Evolutionary conservation across 2,888 invertebrate genomes (phyloP), one percentile per base, ranked within the genome.

Genomic region (Odontomyia ornata): DNA sequence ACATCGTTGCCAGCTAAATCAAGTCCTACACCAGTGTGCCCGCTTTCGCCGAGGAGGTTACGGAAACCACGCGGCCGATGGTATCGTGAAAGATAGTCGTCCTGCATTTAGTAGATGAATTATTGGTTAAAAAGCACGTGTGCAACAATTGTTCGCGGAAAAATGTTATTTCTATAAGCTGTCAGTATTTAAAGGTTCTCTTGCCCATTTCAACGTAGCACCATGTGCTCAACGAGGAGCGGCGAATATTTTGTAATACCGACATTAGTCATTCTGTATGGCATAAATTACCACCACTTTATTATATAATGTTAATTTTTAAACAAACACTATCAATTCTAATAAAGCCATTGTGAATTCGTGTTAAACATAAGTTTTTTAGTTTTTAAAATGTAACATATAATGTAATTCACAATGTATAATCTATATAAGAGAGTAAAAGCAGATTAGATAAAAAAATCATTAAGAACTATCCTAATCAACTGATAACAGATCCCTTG

Each of bases 1-100:
- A 25, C 47, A 52, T 72, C 57, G 3, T 23, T 25, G 28, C n/a
- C 72, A n/a, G 15, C 21, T 4, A 72, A 72, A 30, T 52, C 56
- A 0, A 72, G 72, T n/a, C n/a, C 73, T 0, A 23, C 36, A 21
- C 7, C 23, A 13, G 43, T 23, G 36, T 57, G 57, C 23, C 77
- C 76, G 28, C 46, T 77, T 36, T 81, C 81, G n/a, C 80, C 81
- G 4, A 67, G 80, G 72, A 76, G 79, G 71, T 75, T 81, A 65
- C 67, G 81, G 27, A 80, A 81, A 75, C 81, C 81, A 13, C 75
- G 81, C 30, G 81, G 81, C 25, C 56, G 80, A 57, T 81, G 81
- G 81, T 81, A 81, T 78, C 80, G 81, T 28, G 81, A 81, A 76
- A 80, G 81, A 79, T 81, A 81, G 79, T 78, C 67, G 18, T 21